Percentiles rank a stretch among this genome's conserved stretches.
These are phyloP conservation scores for Monopis laevigella DNA, from an alignment of 2,888 invertebrate genomes.

Conservation along the genomic window DNA sequence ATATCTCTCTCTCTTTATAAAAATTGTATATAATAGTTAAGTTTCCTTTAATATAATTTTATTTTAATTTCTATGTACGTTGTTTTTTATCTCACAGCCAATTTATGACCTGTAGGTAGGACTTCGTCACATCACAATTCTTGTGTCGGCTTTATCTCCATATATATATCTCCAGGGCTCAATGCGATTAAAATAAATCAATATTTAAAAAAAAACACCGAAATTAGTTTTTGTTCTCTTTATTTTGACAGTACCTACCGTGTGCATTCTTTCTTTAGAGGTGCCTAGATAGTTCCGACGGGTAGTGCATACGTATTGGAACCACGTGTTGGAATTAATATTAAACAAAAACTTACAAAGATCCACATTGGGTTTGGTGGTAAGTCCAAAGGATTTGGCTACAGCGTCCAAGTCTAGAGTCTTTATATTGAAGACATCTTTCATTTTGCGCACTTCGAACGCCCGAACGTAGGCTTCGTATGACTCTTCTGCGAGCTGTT, in stretches of 20 bases:
- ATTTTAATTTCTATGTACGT: no score
- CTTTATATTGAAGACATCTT: constrained; percentile 90
- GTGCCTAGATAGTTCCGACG: constrained; percentile 6
- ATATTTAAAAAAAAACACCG: background rate
- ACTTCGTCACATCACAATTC: no score
- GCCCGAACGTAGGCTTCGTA: constrained; percentile 95
- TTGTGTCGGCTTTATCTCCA: no score
- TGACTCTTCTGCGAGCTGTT: constrained; percentile 91
- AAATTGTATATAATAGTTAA: no score
- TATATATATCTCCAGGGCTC: no score
- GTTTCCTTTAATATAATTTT: no score
- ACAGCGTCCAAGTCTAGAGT: constrained; percentile 87
- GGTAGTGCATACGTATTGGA: no score
- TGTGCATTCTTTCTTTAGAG: background rate
- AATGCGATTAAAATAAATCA: background rate
- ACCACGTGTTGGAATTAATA: no score
- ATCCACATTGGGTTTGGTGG: constrained; percentile 91
- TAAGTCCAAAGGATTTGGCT: constrained; percentile 92
- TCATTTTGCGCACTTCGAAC: constrained; percentile 94
- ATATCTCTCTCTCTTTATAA: no score
- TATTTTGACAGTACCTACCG: no score
- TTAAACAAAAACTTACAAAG: constrained; percentile 75
- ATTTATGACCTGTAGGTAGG: no score
- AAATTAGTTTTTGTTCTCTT: background rate
- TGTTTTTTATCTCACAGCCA: no score